Percentiles rank a stretch among this genome's conserved stretches.
These are phyloP conservation scores for Scaptomyza reducta DNA, from an alignment of 2,888 invertebrate species.

Conservation along the genomic window DNA sequence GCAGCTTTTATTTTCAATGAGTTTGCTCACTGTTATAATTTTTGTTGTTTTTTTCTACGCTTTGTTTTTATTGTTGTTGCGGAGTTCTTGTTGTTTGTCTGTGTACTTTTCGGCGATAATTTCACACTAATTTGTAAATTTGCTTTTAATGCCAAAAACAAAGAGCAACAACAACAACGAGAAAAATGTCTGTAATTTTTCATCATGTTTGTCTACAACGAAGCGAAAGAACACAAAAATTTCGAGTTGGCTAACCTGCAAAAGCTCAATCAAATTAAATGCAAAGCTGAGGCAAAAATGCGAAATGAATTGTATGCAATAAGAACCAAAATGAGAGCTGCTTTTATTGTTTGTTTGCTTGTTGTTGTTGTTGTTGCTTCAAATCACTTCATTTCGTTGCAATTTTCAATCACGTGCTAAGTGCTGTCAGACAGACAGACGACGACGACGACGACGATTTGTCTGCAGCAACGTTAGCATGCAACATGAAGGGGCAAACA, in stretches of 20 bases:
- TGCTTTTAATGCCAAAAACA: slow-evolving; percentile 73
- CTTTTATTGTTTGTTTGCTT: slow-evolving; percentile 14
- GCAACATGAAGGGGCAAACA: slow-evolving; percentile 45
- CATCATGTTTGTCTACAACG: neutral
- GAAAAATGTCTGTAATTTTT: slow-evolving; percentile 26
- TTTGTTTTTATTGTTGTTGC: slow-evolving; percentile 15
- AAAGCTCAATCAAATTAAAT: slow-evolving; percentile 53
- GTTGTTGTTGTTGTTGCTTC: slow-evolving; percentile 24
- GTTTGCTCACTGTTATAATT: slow-evolving; percentile 23
- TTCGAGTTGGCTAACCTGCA: slow-evolving; percentile 23
- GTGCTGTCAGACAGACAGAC: slow-evolving; percentile 63
- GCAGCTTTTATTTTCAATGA: slow-evolving; percentile 49
- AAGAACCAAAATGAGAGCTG: slow-evolving; percentile 39
- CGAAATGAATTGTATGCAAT: slow-evolving; percentile 49
- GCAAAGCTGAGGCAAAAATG: slow-evolving; percentile 30
- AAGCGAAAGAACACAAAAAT: slow-evolving; percentile 1
- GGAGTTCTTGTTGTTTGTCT: slow-evolving; percentile 38
- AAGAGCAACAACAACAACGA: slow-evolving; percentile 23
- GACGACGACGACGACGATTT: slow-evolving; percentile 66
- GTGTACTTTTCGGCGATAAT: slow-evolving; percentile 62
- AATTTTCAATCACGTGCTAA: slow-evolving; percentile 81
- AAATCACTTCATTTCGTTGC: slow-evolving; percentile 77
- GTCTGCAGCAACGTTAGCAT: slow-evolving; percentile 65
- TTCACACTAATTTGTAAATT: slow-evolving; percentile 77
- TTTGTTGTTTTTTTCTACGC: slow-evolving; percentile 14